Conservation (phyloP, 1,140 invertebrate genomes). For the Trinorchestia longiramus region DNA sequence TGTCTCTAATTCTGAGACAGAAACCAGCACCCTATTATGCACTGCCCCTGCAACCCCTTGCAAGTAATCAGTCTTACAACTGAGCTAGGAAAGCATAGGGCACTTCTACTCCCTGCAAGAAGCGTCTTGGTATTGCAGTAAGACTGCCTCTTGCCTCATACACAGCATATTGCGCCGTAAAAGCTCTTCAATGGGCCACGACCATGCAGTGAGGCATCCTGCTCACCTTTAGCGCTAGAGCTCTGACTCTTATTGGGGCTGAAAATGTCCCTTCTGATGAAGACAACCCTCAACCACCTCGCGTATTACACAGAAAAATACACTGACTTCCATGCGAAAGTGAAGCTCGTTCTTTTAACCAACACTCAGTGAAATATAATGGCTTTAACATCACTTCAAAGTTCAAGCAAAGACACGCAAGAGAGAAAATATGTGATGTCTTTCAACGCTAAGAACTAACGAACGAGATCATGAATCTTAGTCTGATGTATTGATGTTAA, state of each 20-base stretch:
- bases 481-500: no score
- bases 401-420: neutral
- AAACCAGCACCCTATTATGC: neutral
- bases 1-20: neutral
- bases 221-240: neutral
- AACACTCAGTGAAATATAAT: neutral
- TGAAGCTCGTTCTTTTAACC: neutral
- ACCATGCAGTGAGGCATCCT: neutral
- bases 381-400: neutral
- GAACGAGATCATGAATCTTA: no score
- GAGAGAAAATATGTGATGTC: neutral
- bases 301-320: neutral
- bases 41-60: neutral
- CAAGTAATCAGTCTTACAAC: neutral
- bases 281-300: neutral
- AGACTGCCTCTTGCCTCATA: neutral
- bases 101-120: neutral
- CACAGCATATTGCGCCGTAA: neutral
- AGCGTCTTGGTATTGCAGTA: neutral
- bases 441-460: no score
- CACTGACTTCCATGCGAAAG: neutral
- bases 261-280: neutral
- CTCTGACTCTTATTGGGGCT: neutral
- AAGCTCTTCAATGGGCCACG: neutral
- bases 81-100: neutral